These are phyloP conservation scores for Philantomba maxwellii DNA, from an alignment of 2,113 vertebrate genomes.

Conservation along the genomic window DNA sequence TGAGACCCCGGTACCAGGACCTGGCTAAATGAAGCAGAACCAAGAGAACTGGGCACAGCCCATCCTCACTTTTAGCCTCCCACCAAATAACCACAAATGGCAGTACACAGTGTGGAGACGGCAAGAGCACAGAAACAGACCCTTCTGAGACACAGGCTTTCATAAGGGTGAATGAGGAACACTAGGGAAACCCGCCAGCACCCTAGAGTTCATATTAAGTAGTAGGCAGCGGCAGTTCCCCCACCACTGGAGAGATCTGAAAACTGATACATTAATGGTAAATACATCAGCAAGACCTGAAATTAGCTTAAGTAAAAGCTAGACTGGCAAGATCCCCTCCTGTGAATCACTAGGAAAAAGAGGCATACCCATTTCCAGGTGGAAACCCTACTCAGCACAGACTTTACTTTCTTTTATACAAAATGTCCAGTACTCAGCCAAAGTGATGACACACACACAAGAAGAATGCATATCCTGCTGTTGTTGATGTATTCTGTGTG, in stretches of 20 bases:
- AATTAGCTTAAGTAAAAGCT: not conserved
- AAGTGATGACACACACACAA: not conserved
- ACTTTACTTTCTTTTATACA: not conserved
- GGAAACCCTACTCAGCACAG: not conserved
- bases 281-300: not conserved
- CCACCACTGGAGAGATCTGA: not conserved
- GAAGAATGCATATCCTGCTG: not conserved
- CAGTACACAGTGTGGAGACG: not conserved
- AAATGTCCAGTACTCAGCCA: not conserved
- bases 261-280: not conserved
- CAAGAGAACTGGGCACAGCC: not conserved
- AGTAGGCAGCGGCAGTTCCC: not conserved
- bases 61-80: not conserved
- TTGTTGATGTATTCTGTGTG: not conserved
- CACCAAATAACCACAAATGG: not conserved
- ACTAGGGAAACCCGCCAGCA: not conserved
- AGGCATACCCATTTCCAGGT: not conserved
- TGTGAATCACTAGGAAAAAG: not conserved
- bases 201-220: not conserved
- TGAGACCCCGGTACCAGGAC: not conserved
- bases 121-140: not conserved
- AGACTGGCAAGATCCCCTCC: not conserved
- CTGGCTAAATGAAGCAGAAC: not conserved
- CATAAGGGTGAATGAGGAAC: not conserved
- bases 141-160: not conserved